These are phyloP conservation scores for Salmo trutta DNA, from an alignment of 2,797 vertebrate species.

Conservation along the genomic window DNA sequence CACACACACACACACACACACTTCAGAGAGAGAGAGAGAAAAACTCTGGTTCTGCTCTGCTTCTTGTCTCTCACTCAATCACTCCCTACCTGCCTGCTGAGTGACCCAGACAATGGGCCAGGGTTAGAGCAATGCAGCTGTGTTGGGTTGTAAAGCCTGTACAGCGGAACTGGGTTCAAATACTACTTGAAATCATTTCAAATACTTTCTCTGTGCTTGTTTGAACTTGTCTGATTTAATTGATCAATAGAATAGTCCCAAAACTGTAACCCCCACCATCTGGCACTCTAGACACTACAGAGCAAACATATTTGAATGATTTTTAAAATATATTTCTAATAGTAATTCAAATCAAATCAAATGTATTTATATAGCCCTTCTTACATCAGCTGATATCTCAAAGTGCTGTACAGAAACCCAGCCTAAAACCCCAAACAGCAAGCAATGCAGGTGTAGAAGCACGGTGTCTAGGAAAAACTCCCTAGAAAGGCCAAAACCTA, in stretches of 20 bases:
- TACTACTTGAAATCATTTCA: background rate
- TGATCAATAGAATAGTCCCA: background rate
- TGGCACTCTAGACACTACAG: background rate
- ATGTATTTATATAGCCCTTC: no score
- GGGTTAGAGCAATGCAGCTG: conserved; percentile 41
- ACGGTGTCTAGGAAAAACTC: no score
- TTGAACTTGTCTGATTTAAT: background rate
- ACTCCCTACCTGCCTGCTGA: conserved; percentile 23
- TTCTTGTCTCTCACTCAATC: conserved; percentile 33
- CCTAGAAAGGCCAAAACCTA: no score
- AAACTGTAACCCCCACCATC: background rate
- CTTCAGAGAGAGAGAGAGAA: conserved; percentile 14
- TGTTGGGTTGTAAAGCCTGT: conserved; percentile 45
- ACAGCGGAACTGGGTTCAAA: background rate
- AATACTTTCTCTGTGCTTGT: background rate
- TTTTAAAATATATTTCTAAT: background rate
- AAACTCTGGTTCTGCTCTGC: conserved; percentile 20
- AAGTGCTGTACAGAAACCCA: no score
- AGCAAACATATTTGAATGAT: background rate
- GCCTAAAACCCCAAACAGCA: no score
- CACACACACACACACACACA: background rate
- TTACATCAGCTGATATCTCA: no score
- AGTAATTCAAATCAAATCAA: background rate
- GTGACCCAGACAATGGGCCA: background rate
- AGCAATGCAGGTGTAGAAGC: no score